Evolutionary conservation across 2,888 invertebrate genomes (phyloP).

Genomic region (Luperina nickerlii): DNA sequence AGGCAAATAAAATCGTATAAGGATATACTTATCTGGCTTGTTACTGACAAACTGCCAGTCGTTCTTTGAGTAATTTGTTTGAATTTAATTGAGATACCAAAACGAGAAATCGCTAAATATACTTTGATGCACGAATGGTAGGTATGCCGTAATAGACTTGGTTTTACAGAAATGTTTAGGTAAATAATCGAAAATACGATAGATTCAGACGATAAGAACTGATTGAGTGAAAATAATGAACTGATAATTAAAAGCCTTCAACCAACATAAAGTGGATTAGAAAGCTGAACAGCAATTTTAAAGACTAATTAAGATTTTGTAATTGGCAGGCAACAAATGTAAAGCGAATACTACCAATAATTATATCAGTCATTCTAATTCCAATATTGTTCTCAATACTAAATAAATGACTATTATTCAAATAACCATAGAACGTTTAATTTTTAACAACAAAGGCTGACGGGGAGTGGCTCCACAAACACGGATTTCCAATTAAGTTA

Average conservation of each 20-base stretch:
- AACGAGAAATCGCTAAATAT: not conserved
- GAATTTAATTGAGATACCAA: constrained; percentile 23
- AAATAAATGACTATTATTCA: constrained; percentile 61
- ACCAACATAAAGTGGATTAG: not conserved
- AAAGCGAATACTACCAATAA: not conserved
- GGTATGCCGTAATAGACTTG: not conserved
- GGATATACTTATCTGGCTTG: constrained; percentile 54
- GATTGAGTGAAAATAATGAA: constrained; percentile 1
- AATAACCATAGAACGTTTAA: constrained; percentile 78
- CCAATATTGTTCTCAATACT: constrained; percentile 20
- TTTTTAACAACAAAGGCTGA: constrained; percentile 87
- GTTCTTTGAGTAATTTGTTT: constrained; percentile 18
- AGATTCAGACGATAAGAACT: not conserved
- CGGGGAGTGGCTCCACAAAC: constrained; percentile 87
- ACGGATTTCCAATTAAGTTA: constrained; percentile 90
- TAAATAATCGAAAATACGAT: not conserved
- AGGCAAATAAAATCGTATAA: constrained; percentile 57
- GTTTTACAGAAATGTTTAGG: not conserved
- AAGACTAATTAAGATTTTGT: constrained; percentile 2
- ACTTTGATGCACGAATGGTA: not conserved
- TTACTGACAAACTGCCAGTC: constrained; percentile 37
- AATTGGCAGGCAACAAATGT: not conserved
- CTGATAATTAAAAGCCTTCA: not conserved
- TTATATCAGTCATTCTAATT: not conserved
- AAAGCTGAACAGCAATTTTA: not conserved